A percentile compares a stretch with the other conserved stretches of the same genome.
Conservation (phyloP, 2,113 vertebrate species). For the Neogobius melanostomus region DNA sequence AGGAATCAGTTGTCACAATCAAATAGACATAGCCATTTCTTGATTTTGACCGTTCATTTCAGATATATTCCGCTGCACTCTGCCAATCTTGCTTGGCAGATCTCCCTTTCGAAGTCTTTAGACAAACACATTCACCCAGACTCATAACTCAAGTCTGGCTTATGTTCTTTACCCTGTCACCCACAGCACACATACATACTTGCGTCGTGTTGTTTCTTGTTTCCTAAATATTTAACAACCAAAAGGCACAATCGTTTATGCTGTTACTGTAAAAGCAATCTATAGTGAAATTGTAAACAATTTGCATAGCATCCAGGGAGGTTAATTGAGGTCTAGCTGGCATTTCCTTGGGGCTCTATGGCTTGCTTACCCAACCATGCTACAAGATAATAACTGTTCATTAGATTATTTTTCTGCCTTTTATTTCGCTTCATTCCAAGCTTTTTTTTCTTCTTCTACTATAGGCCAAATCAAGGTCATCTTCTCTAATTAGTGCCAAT, state of each 20-base stretch:
- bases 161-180: neutral
- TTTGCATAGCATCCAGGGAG: neutral
- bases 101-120: neutral
- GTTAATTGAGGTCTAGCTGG: constrained; percentile 1
- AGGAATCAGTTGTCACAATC: no score
- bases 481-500: constrained; percentile 21
- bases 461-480: neutral
- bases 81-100: no score
- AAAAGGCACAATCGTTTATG: neutral
- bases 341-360: neutral
- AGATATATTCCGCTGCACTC: no score
- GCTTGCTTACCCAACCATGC: neutral
- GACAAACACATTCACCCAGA: no score
- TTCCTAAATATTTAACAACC: neutral
- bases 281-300: neutral
- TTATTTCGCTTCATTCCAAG: neutral
- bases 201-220: neutral
- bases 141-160: neutral
- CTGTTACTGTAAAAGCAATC: neutral
- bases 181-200: neutral
- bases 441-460: neutral
- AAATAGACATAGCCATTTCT: no score
- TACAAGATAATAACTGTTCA: neutral
- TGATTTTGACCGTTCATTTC: no score
- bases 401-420: neutral